Conservation (phyloP, 2,888 invertebrate species). For the Heliconius charithonia region DNA sequence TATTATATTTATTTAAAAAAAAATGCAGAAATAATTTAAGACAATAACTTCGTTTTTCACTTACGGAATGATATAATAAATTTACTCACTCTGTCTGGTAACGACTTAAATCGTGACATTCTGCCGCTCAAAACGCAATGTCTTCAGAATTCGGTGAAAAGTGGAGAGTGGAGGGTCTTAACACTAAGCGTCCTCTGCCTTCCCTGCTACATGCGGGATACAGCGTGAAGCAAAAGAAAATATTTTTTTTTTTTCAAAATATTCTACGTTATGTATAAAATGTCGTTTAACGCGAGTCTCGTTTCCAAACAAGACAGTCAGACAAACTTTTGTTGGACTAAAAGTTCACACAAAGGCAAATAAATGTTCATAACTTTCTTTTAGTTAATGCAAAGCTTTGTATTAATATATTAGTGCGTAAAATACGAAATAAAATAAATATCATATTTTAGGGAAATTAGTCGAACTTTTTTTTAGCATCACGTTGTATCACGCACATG, state of each 20-base stretch:
- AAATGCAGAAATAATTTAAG: no score
- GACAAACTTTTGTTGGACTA: constrained; percentile 24
- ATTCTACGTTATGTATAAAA: constrained; percentile 24
- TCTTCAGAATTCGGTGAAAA: no score
- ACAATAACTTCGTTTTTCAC: no score
- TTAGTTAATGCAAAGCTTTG: constrained; percentile 25
- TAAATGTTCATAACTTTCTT: constrained; percentile 26
- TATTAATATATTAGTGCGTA: constrained; percentile 9
- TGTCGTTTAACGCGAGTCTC: constrained; percentile 26
- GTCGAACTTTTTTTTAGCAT: background rate
- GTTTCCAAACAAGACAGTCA: constrained; percentile 31
- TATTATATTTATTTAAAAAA: no score
- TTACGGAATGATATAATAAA: background rate
- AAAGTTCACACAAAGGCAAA: constrained; percentile 40
- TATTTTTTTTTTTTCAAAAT: background rate
- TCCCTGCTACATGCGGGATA: no score
- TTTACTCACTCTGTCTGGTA: no score
- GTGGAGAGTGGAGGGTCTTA: no score
- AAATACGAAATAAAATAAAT: background rate
- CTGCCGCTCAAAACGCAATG: no score
- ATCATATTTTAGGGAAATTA: background rate
- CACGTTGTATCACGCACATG: no score
- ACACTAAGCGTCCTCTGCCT: no score
- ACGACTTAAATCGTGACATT: no score
- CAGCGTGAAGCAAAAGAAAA: no score